Evolutionary conservation across 1,140 invertebrate genomes (phyloP), one percentile per base, ranked within the genome.

Genomic region (Tyrophagus putrescentiae): DNA sequence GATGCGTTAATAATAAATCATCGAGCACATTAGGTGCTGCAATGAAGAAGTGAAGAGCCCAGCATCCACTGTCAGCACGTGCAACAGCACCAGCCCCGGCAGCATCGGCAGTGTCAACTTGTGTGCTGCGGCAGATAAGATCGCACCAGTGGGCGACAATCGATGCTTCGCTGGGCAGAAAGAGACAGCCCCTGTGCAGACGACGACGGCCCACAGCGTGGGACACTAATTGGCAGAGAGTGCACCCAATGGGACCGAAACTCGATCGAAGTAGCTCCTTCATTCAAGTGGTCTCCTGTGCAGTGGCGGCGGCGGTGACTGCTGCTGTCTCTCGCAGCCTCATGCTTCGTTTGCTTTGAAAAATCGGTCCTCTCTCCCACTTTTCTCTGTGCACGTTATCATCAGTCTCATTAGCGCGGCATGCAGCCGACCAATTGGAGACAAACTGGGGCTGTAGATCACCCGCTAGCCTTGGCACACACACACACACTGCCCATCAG

Each of bases 221-320:
- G 45, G 45, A 48, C 45, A 48, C 45, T 48, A 48, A 48, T 48
- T 48, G 45, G 45, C 45, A 48, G n/a, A n/a, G n/a, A n/a, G 9
- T 48, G 45, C 7, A 48, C 7, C 45, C 36, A 21, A 39, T 21
- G 36, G 36, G 36, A 39, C 36, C 36, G 36, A n/a, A n/a, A n/a
- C n/a, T n/a, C n/a, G n/a, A n/a, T n/a, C n/a, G n/a, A n/a, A n/a
- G n/a, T n/a, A n/a, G n/a, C n/a, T n/a, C n/a, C n/a, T n/a, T n/a
- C n/a, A n/a, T n/a, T n/a, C n/a, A n/a, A 39, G 36, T 39, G 36
- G 36, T n/a, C 36, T 39, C 21, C 36, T 13, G 13, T 39, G 13
- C 36, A 39, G 36, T 39, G 21, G 21, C 36, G 36, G 21, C 13
- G 13, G 13, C 36, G 13, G 13, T 39, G 13, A 39, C 21, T 13